Evolutionary conservation across 2,797 vertebrate species (phyloP).

Genomic region (Schizopygopsis pylzovi): DNA sequence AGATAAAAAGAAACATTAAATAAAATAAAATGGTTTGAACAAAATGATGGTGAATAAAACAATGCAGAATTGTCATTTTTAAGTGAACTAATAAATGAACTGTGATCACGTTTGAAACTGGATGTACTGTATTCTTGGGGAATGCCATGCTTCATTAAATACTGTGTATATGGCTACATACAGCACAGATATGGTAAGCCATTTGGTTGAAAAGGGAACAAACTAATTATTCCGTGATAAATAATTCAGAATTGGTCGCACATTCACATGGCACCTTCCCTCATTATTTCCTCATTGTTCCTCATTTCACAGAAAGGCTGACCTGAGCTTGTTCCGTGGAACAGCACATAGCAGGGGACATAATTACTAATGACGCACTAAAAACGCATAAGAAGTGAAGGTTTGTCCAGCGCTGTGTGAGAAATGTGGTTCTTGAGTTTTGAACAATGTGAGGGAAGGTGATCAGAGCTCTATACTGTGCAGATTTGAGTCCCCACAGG

Average conservation of each 20-base stretch:
- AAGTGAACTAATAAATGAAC: too few relatives aligned
- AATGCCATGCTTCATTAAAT: background rate
- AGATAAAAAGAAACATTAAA: background rate
- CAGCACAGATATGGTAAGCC: background rate
- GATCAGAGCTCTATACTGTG: constrained; percentile 21
- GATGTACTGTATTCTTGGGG: background rate
- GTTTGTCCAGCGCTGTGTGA: constrained; percentile 44
- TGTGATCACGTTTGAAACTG: background rate
- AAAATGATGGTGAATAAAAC: background rate
- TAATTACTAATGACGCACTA: constrained; percentile 56
- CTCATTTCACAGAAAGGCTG: constrained; percentile 27
- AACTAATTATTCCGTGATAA: constrained; percentile 27
- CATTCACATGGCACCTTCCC: constrained; percentile 31
- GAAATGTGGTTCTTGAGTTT: constrained; percentile 31
- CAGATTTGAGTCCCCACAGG: constrained; percentile 37
- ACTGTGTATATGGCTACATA: background rate
- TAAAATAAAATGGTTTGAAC: background rate
- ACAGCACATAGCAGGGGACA: constrained; percentile 46
- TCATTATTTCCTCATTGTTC: constrained; percentile 55
- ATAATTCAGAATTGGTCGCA: background rate
- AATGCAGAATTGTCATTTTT: background rate
- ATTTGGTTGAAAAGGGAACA: background rate
- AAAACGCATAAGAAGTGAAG: constrained; percentile 39
- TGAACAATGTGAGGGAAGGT: constrained; percentile 47
- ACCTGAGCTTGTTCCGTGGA: background rate